Conservation (phyloP, 2,797 vertebrate species). For the Enteromius afrohamiltoni region DNA sequence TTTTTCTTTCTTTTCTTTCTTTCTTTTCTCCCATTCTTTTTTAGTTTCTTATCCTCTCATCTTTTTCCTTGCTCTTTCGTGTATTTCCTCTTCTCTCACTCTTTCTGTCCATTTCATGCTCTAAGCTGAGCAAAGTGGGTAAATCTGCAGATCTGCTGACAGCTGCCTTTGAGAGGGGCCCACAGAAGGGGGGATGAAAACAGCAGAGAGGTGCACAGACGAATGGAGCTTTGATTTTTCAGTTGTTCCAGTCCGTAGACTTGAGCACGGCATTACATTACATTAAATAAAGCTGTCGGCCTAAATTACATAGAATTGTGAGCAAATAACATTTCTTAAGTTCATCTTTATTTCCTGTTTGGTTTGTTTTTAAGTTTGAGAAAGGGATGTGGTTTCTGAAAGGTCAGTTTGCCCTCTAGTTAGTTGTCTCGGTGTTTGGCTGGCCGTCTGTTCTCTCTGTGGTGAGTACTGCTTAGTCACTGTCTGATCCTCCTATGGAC, state of each 20-base stretch:
- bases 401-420: conserved; percentile 39
- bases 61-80: background rate
- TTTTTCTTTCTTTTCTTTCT: conserved; percentile 51
- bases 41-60: background rate
- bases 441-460: conserved; percentile 67
- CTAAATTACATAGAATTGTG: conserved; percentile 26
- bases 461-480: conserved; percentile 65
- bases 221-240: conserved; percentile 48
- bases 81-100: conserved; percentile 36
- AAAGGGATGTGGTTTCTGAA: conserved; percentile 39
- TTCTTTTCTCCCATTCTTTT: background rate
- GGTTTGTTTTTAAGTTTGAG: conserved; percentile 20
- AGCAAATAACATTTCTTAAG: conserved; percentile 1
- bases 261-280: background rate
- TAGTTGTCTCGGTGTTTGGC: conserved; percentile 12
- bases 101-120: conserved; percentile 33
- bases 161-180: conserved; percentile 79
- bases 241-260: conserved; percentile 21
- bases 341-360: conserved; percentile 25
- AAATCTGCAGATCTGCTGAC: conserved; percentile 73
- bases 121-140: conserved; percentile 71
- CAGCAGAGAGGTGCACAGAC: conserved; percentile 33
- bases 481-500: conserved; percentile 72
- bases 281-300: conserved; percentile 11
- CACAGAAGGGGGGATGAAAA: conserved; percentile 70